Evolutionary conservation across 1,140 invertebrate species (phyloP), one percentile per base, ranked within the genome.

Genomic region (Oreohelix idahoensis): DNA sequence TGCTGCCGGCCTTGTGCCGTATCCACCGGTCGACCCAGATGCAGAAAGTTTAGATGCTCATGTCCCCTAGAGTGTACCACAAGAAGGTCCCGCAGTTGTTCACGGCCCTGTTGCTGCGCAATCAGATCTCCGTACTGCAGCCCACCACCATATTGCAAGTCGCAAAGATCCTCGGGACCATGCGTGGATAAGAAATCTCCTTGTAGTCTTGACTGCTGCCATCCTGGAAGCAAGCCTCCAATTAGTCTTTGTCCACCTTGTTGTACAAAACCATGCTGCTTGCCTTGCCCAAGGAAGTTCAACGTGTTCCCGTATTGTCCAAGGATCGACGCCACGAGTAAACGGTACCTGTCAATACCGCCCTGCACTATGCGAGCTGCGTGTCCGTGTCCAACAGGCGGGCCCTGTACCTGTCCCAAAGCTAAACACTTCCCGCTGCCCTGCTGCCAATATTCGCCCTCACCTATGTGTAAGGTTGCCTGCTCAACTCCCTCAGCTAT

Each of bases 1-100:
- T 66, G 63, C 63, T 66, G 63, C 17, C 63, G 63, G 1, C 63
- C 63, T 8, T 66, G 63, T 66, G 63, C 29, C 63, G 63, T 66
- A 17, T 66, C 63, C 8, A 66, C 63, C n/a, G 29, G 63, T 35
- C 63, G 63, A 8, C 29, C 63, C 2, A 32, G 29, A 32, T 66
- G 63, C 63, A 29, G 63, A 66, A 10, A 35, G n/a, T 66, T 66
- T 35, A 66, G 32, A 5, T 66, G 63, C 17, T 5, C 63, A 66
- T 32, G 63, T 35, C 29, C 63, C 5, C 17, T 32, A 35, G 63
- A 66, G 11, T 32, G 63, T 8, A 2, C 8, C 29, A 10, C 63
- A 32, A 66, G 17, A 32, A 66, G 29, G 29, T 66, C 63, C 2
- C n/a, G 63, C 1, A 66, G 63, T 66, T 32, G n/a, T 66, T 32